Conservation (phyloP, 2,113 vertebrate genomes). For the Macroglossus sobrinus region DNA sequence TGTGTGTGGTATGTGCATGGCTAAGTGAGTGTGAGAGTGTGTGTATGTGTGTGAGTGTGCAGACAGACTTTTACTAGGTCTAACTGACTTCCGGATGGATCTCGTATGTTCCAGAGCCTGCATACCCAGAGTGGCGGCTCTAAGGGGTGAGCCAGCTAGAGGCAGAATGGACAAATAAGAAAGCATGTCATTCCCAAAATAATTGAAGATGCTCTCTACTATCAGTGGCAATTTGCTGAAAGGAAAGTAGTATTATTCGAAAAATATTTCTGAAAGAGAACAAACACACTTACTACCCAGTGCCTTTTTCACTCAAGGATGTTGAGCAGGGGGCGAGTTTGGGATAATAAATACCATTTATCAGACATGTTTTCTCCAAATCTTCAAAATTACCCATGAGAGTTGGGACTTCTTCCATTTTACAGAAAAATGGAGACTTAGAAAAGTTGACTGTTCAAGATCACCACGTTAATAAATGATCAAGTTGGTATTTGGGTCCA, state of each 20-base stretch:
- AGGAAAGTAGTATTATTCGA: not conserved
- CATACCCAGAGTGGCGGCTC: fast-evolving
- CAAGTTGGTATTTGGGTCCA: not conserved
- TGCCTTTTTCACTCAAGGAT: not conserved
- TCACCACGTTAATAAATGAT: not conserved
- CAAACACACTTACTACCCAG: too few relatives aligned
- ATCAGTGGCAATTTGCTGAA: not conserved
- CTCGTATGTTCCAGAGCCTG: not conserved
- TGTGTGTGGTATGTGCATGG: not conserved
- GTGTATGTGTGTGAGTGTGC: not conserved
- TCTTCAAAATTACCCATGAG: not conserved
- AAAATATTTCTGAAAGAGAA: not conserved
- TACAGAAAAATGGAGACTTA: not conserved
- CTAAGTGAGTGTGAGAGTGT: too few relatives aligned
- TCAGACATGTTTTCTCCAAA: not conserved
- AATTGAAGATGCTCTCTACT: not conserved
- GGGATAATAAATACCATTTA: not conserved
- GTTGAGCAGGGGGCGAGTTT: not conserved
- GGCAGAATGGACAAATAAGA: not conserved
- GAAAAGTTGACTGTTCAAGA: not conserved
- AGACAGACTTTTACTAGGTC: not conserved
- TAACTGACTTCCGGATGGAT: not conserved
- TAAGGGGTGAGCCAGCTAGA: not conserved
- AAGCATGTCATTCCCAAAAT: not conserved
- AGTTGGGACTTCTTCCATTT: not conserved